These are phyloP conservation scores for Brevipalpus yothersi DNA, from an alignment of 1,140 invertebrate genomes.

Conservation along the genomic window DNA sequence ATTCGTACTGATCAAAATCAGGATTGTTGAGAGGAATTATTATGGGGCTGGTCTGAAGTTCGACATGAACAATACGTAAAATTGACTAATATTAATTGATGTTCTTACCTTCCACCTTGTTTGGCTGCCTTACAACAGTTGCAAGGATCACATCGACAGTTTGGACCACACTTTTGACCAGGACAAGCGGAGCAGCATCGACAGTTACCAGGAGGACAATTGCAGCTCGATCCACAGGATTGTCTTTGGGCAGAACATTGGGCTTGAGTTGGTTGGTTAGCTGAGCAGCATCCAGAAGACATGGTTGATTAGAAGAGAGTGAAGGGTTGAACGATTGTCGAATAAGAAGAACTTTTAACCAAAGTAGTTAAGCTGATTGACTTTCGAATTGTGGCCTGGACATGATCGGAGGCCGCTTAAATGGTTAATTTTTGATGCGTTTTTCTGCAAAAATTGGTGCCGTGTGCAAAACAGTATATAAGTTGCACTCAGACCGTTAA, in stretches of 20 bases:
- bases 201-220: background rate
- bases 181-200: background rate
- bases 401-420: too few species aligned
- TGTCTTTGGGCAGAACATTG: background rate
- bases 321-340: too few species aligned
- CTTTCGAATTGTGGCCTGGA: too few species aligned
- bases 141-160: background rate
- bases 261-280: background rate
- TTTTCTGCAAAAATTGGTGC: too few species aligned
- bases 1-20: background rate
- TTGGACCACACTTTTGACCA: background rate
- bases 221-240: background rate
- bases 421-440: too few species aligned
- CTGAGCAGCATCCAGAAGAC: background rate
- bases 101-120: background rate
- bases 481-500: too few species aligned
- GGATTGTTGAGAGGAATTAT: background rate
- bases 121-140: background rate
- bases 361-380: too few species aligned
- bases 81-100: background rate
- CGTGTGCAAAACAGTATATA: too few species aligned
- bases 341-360: too few species aligned
- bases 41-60: background rate
- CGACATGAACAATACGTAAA: background rate
- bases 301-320: background rate